These are phyloP conservation scores for Drosophila testacea DNA, from an alignment of 2,888 invertebrate genomes.

Conservation along the genomic window DNA sequence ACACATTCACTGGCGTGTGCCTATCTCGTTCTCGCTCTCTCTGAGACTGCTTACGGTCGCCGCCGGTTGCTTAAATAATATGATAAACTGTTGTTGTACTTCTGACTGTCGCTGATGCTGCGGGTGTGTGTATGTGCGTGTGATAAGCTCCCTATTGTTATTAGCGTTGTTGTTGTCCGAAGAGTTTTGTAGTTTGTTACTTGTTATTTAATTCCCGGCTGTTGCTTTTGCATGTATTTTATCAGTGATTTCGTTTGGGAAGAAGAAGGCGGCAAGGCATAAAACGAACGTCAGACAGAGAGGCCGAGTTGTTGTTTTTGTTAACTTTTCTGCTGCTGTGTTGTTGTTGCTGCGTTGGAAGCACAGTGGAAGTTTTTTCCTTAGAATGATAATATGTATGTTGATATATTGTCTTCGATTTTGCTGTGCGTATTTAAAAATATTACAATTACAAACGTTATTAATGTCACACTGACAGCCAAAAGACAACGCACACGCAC, in stretches of 20 bases:
- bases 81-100: conserved; percentile 72
- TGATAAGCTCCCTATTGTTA: conserved; percentile 74
- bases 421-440: conserved; percentile 25
- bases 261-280: conserved; percentile 48
- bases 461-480: conserved; percentile 37
- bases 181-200: conserved; percentile 59
- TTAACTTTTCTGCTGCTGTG: conserved; percentile 5
- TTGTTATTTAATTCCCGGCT: conserved; percentile 70
- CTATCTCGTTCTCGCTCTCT: conserved; percentile 39
- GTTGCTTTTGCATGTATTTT: conserved; percentile 50
- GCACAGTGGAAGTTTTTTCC: conserved; percentile 41
- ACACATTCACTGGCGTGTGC: conserved; percentile 38
- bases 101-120: conserved; percentile 34
- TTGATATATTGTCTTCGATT: conserved; percentile 20
- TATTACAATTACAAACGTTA: conserved; percentile 34
- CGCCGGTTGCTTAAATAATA: conserved; percentile 56
- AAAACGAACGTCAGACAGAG: conserved; percentile 30
- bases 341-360: conserved; percentile 30
- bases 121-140: conserved; percentile 31
- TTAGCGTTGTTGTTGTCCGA: conserved; percentile 57
- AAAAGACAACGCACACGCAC: conserved; percentile 49
- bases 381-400: conserved; percentile 12
- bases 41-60: conserved; percentile 32
- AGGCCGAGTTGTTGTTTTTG: conserved; percentile 45
- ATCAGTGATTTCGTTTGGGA: conserved; percentile 52